A percentile compares a stretch with the other conserved stretches of the same genome.
Evolutionary conservation across 2,113 vertebrate genomes (phyloP).

Genomic region (Hypocryptadius cinnamomeus): DNA sequence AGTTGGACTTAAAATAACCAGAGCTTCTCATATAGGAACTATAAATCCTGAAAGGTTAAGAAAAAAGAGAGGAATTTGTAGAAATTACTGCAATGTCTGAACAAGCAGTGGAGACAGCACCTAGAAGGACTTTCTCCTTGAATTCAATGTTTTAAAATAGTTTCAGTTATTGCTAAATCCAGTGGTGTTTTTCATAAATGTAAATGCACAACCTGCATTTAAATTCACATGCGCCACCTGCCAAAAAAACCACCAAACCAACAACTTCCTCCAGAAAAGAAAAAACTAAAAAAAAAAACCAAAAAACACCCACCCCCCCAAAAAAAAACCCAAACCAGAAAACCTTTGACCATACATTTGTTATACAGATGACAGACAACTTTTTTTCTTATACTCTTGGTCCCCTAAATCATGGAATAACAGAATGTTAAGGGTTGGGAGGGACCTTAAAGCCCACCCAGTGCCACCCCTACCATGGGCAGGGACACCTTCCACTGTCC

Average conservation of each 20-base stretch:
- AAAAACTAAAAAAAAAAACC: neutral
- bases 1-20: neutral
- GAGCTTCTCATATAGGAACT: neutral
- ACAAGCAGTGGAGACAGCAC: neutral
- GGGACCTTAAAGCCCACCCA: rapidly evolving
- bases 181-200: neutral
- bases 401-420: neutral
- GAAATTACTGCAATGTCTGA: neutral
- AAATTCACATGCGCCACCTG: neutral
- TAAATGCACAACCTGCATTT: neutral
- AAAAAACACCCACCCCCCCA: rapidly evolving
- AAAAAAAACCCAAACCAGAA: neutral
- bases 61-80: neutral
- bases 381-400: neutral
- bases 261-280: rapidly evolving
- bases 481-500: neutral
- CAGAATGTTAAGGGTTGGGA: neutral
- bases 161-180: neutral
- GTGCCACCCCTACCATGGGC: neutral
- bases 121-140: neutral
- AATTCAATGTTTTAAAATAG: neutral
- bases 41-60: neutral
- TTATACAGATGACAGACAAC: neutral
- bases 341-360: neutral
- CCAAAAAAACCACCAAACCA: neutral